Percentiles rank a stretch among this genome's conserved stretches.
These are phyloP conservation scores for Drosophila malerkotliana DNA, from an alignment of 1,140 invertebrate species.

Conservation along the genomic window DNA sequence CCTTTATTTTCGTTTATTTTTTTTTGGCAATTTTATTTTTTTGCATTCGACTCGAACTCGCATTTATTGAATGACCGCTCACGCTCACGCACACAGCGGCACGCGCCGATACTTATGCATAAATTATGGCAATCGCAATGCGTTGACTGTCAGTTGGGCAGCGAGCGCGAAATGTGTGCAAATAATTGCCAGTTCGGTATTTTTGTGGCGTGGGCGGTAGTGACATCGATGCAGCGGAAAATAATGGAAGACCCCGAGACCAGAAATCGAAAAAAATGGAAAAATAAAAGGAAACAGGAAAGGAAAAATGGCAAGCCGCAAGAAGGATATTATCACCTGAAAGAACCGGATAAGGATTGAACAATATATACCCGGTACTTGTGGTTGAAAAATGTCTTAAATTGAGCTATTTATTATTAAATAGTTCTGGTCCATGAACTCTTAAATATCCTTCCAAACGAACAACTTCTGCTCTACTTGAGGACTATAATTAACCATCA, in stretches of 20 bases:
- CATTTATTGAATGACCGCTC: constrained; percentile 54
- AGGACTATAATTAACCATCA: not conserved
- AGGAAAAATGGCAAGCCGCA: constrained; percentile 8
- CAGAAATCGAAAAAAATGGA: not conserved
- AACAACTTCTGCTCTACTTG: not conserved
- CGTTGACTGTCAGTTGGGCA: constrained; percentile 74
- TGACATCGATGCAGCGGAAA: not conserved
- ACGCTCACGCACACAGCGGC: constrained; percentile 19
- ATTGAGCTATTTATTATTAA: not conserved
- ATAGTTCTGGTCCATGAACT: not conserved
- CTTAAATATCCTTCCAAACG: not conserved
- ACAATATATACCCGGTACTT: not conserved
- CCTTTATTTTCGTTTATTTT: constrained; percentile 11
- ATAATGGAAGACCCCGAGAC: not conserved
- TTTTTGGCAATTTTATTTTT: constrained; percentile 1
- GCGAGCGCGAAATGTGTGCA: constrained; percentile 55
- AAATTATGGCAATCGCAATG: constrained; percentile 74
- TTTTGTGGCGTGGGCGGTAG: constrained; percentile 10
- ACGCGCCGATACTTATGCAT: constrained; percentile 65
- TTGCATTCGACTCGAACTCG: constrained; percentile 5
- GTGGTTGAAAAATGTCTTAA: too few species aligned
- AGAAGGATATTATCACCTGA: constrained; percentile 33
- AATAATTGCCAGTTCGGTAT: constrained; percentile 57
- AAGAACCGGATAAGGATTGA: not conserved
- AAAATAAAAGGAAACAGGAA: constrained; percentile 17